Conservation (phyloP, 64 coral and sea anemone genomes). For the Stylophora pistillata region DNA sequence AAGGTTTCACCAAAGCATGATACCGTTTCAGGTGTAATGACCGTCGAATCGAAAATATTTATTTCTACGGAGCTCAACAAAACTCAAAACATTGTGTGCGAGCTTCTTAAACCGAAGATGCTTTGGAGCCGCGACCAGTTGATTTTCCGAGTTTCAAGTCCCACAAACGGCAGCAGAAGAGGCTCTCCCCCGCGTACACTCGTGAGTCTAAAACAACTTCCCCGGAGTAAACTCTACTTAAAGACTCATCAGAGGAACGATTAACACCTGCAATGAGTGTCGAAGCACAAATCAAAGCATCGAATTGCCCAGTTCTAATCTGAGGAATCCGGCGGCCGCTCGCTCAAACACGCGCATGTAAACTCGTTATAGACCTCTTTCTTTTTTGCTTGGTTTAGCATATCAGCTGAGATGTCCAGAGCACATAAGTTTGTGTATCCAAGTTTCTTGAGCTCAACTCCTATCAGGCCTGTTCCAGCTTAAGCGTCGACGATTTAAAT, state of each 20-base stretch:
- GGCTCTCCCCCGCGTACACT: too few relatives aligned
- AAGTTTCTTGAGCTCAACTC: not conserved
- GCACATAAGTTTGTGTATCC: conserved; percentile 44
- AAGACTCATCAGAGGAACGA: not conserved
- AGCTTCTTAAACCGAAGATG: too few relatives aligned
- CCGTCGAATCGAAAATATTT: too few relatives aligned
- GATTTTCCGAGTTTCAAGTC: too few relatives aligned
- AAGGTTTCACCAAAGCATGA: too few relatives aligned
- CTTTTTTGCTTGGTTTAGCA: conserved; percentile 42
- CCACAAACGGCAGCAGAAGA: too few relatives aligned
- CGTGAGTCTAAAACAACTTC: not conserved
- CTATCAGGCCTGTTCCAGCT: not conserved
- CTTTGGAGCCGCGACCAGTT: too few relatives aligned
- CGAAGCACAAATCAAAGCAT: conserved; percentile 25
- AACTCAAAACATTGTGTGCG: too few relatives aligned
- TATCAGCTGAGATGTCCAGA: conserved; percentile 34
- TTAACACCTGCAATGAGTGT: not conserved
- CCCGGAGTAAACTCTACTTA: not conserved
- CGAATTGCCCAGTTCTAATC: conserved; percentile 18
- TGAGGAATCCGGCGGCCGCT: not conserved
- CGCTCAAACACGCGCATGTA: conserved; percentile 20
- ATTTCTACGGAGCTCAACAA: too few relatives aligned
- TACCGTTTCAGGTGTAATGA: too few relatives aligned
- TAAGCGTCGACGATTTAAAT: conserved; percentile 5
- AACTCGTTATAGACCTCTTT: conserved; percentile 50